Evolutionary conservation across 2,113 vertebrate species (phyloP).

Genomic region (Capreolus pygargus): DNA sequence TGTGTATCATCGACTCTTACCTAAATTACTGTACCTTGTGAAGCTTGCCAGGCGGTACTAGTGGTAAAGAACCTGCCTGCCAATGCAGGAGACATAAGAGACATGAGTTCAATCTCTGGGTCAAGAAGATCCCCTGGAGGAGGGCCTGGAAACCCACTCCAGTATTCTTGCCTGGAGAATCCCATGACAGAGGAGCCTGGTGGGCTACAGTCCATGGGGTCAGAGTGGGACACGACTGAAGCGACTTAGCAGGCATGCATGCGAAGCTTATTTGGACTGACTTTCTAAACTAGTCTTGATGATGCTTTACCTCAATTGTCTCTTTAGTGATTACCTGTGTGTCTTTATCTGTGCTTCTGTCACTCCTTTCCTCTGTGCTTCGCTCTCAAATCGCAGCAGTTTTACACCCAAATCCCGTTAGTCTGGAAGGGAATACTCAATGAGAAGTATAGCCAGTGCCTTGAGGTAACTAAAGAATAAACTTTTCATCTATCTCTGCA

Average conservation of each 20-base stretch:
- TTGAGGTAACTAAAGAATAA: neutral
- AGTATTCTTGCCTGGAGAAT: neutral
- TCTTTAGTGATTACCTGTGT: neutral
- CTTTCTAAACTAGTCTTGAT: neutral
- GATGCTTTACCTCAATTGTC: neutral
- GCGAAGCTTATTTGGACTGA: neutral
- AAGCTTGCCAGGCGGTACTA: accelerated
- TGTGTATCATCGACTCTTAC: neutral
- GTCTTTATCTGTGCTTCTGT: neutral
- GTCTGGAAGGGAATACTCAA: neutral
- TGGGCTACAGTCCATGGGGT: neutral
- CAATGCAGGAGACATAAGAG: neutral
- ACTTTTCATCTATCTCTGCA: neutral
- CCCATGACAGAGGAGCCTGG: neutral
- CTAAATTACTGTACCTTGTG: neutral
- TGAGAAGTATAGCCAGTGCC: neutral
- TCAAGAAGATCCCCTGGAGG: neutral
- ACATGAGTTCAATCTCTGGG: neutral
- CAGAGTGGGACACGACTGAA: neutral
- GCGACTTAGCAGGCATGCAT: accelerated
- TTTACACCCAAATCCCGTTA: neutral
- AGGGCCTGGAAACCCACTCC: neutral
- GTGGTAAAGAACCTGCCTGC: neutral
- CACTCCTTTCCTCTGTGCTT: neutral
- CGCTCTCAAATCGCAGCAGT: neutral